phyloP scores from a whole-genome alignment of 2,113 vertebrate species.

The Sapajus apella region DNA sequence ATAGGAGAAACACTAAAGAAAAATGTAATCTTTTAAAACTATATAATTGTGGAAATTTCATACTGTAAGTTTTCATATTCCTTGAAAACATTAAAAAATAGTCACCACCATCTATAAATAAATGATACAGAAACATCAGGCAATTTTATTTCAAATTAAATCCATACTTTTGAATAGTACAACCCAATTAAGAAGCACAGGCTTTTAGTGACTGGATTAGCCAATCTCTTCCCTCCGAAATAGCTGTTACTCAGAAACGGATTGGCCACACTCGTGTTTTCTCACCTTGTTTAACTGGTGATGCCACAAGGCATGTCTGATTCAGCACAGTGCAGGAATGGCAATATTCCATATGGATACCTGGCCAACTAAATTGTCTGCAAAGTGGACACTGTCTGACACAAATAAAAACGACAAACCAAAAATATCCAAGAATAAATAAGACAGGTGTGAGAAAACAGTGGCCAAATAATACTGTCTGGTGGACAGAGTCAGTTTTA shows the following conservation, averaged over 20 bases:
- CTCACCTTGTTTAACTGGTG: not conserved
- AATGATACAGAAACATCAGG: not conserved
- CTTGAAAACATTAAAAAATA: not conserved
- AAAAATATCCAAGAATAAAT: not conserved
- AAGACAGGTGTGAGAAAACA: not conserved
- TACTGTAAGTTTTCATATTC: not conserved
- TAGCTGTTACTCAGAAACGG: not conserved
- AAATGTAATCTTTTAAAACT: not conserved
- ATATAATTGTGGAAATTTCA: not conserved
- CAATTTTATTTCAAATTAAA: conserved; percentile 5
- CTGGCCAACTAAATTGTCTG: not conserved
- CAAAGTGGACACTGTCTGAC: not conserved
- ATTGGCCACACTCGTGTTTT: not conserved
- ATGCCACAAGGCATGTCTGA: not conserved
- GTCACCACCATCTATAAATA: not conserved
- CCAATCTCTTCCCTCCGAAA: not conserved
- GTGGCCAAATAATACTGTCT: not conserved
- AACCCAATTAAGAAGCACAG: not conserved
- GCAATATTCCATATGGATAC: not conserved
- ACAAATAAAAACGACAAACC: not conserved
- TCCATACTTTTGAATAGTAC: not conserved
- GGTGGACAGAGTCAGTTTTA: not conserved
- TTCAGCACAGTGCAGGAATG: not conserved
- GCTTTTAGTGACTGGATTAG: not conserved
- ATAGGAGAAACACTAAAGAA: not conserved